Evolutionary conservation across 1,140 invertebrate species (phyloP).

Genomic region (Akabosia matsudoensis): DNA sequence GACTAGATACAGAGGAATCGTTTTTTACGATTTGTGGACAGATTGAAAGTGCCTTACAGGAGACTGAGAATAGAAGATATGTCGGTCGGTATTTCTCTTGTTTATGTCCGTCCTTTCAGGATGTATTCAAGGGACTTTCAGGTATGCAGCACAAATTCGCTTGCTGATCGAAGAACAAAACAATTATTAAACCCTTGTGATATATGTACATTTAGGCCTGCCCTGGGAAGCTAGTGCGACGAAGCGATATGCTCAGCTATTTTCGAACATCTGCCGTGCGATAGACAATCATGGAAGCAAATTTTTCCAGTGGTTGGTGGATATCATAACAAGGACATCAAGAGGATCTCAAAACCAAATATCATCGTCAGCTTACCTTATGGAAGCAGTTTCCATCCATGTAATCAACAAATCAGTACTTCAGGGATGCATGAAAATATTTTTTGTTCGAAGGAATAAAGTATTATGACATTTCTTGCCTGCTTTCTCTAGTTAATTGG

Average conservation of each 20-base stretch:
- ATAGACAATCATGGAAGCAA: conserved; percentile 18
- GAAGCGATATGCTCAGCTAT: conserved; percentile 27
- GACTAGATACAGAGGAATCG: conserved; percentile 35
- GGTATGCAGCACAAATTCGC: too few relatives aligned
- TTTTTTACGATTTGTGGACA: conserved; percentile 36
- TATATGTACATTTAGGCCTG: conserved; percentile 29
- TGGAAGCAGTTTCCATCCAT: conserved; percentile 26
- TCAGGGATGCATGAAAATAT: too few relatives aligned
- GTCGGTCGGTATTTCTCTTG: conserved; percentile 31
- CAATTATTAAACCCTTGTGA: conserved; percentile 2
- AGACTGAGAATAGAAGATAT: conserved; percentile 39
- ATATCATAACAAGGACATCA: conserved; percentile 23
- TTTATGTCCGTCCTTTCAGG: conserved; percentile 23
- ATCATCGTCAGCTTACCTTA: conserved; percentile 4
- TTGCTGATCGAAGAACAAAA: conserved; percentile 3
- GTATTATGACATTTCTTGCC: too few relatives aligned
- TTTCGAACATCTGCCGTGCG: conserved; percentile 28
- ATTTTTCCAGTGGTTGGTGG: conserved; percentile 31
- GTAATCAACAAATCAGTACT: too few relatives aligned
- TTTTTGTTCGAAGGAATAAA: too few relatives aligned
- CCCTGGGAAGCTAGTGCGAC: conserved; percentile 29
- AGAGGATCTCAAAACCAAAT: neutral
- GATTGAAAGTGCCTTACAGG: conserved; percentile 34
- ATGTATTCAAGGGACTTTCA: conserved; percentile 33
- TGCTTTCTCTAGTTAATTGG: neutral